A percentile compares a stretch with the other conserved stretches of the same genome.
These are phyloP conservation scores for Dermatemys mawii DNA, from an alignment of 2,113 vertebrate genomes.

Conservation along the genomic window DNA sequence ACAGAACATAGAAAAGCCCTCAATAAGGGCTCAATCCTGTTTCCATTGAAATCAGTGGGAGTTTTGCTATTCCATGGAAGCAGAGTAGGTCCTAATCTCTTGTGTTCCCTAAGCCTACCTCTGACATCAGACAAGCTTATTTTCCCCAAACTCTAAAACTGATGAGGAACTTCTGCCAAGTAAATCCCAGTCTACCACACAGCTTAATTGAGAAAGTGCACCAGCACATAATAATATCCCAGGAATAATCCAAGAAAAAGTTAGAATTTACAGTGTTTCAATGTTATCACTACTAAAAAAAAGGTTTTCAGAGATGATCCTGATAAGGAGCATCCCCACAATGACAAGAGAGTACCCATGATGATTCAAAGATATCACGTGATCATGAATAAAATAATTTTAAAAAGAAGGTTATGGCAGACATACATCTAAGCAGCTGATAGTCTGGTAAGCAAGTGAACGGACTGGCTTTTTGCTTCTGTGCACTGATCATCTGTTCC, in stretches of 20 bases:
- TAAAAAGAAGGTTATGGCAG: background rate
- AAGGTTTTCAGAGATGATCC: background rate
- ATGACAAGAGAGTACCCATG: background rate
- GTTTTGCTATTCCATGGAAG: background rate
- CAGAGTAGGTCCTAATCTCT: background rate
- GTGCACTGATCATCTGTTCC: constrained; percentile 14
- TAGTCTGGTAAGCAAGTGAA: fast-evolving
- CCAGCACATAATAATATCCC: background rate
- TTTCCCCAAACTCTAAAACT: background rate
- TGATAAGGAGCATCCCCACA: background rate
- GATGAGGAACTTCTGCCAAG: background rate
- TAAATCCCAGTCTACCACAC: background rate
- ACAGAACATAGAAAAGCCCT: background rate
- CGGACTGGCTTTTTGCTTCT: background rate
- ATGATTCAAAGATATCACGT: background rate
- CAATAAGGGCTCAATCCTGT: background rate
- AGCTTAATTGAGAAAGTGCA: fast-evolving
- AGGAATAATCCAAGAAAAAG: background rate
- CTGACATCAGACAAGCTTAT: background rate
- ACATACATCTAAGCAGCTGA: fast-evolving
- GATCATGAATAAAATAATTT: too few species aligned
- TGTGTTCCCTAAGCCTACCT: background rate
- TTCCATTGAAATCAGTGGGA: background rate
- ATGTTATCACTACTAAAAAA: background rate
- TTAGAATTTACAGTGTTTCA: background rate